Conservation (phyloP, 23 tunicate genomes). For the Ciona savignyi region DNA sequence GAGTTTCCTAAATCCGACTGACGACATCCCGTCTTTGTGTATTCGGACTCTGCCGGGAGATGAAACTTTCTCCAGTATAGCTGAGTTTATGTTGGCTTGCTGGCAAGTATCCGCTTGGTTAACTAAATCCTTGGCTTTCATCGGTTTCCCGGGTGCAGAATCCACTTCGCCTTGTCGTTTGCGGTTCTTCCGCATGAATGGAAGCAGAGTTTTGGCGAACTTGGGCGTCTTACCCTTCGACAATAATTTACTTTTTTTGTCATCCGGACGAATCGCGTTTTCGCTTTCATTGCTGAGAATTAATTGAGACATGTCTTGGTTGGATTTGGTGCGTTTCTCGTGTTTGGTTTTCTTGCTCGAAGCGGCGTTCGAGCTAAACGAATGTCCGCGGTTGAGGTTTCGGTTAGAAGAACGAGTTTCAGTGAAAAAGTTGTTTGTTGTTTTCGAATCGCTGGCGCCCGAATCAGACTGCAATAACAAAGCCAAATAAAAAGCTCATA, state of each 20-base stretch:
- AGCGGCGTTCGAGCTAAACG: no score
- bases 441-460: no score
- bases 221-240: conserved; percentile 32
- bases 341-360: background rate
- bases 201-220: conserved; percentile 36
- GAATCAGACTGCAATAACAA: no score
- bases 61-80: background rate
- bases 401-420: no score
- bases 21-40: background rate
- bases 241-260: background rate
- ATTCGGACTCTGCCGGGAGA: background rate
- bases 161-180: conserved; percentile 23
- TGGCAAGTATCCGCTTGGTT: background rate
- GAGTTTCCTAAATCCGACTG: conserved; percentile 39
- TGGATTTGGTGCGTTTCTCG: background rate
- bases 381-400: no score
- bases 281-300: background rate
- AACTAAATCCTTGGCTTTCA: conserved; percentile 11
- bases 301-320: background rate
- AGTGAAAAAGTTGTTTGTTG: no score
- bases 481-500: no score
- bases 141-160: conserved; percentile 4
- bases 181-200: conserved; percentile 52
- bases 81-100: background rate
- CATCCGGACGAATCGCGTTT: background rate